These are phyloP conservation scores for Cirrhinus molitorella DNA, from an alignment of 2,797 vertebrate genomes.

Conservation along the genomic window DNA sequence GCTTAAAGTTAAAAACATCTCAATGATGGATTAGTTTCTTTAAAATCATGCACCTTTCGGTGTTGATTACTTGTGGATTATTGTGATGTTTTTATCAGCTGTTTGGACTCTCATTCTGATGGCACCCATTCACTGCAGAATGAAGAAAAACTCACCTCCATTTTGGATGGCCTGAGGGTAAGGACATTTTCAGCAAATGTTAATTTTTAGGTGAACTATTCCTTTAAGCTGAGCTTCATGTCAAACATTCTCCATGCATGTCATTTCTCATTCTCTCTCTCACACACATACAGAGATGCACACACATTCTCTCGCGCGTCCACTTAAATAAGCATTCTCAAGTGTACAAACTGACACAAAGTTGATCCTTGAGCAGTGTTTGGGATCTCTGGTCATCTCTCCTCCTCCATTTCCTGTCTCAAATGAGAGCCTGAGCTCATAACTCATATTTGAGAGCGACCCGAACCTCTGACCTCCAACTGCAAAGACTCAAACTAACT, in stretches of 20 bases:
- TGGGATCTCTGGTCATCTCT: conserved; percentile 1
- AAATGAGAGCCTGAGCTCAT: conserved; percentile 7
- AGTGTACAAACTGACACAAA: not conserved
- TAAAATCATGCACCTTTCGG: not conserved
- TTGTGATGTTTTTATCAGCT: not conserved
- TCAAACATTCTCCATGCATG: not conserved
- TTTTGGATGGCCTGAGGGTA: not conserved
- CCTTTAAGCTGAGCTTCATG: not conserved
- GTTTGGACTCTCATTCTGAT: not conserved
- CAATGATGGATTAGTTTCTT: no score
- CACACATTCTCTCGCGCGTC: not conserved
- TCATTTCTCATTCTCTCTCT: not conserved
- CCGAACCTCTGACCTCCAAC: not conserved
- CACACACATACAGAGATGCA: not conserved
- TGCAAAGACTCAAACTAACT: not conserved
- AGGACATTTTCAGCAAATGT: not conserved
- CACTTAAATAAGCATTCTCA: conserved; percentile 14
- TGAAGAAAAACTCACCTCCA: not conserved
- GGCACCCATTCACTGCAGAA: not conserved
- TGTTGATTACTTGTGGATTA: no score
- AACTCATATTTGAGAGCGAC: not conserved
- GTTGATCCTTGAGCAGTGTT: not conserved
- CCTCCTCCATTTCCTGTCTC: conserved; percentile 43
- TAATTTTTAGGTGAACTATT: not conserved
- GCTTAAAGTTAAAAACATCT: no score